A percentile compares a stretch with the other conserved stretches of the same genome.
These are phyloP conservation scores for Oryzias sinensis DNA, from an alignment of 2,797 vertebrate species.

Conservation along the genomic window DNA sequence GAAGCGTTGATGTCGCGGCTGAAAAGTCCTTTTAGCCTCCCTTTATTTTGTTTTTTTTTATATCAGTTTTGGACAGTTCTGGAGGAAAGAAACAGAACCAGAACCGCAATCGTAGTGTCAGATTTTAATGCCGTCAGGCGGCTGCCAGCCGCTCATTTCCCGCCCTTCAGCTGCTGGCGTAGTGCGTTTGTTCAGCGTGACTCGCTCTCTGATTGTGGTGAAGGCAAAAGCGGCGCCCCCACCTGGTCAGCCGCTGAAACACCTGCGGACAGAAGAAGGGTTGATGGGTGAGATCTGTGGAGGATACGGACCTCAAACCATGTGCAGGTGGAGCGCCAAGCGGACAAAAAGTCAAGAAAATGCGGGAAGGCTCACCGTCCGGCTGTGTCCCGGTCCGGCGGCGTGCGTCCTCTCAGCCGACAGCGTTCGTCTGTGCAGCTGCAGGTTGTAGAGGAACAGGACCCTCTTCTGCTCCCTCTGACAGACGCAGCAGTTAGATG, in stretches of 20 bases:
- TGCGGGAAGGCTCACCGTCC: conserved; percentile 20
- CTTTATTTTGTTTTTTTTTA: too few relatives aligned
- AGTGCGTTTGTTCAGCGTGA: neutral
- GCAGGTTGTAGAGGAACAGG: conserved; percentile 86
- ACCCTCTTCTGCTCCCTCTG: conserved; percentile 84
- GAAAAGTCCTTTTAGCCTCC: too few relatives aligned
- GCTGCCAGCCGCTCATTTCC: neutral
- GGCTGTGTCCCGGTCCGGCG: neutral
- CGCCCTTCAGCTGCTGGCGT: conserved; percentile 3
- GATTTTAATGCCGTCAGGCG: too few relatives aligned
- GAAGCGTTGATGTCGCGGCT: too few relatives aligned
- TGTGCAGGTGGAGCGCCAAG: too few relatives aligned
- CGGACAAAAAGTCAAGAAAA: neutral
- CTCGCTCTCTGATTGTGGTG: neutral
- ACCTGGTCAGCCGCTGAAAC: conserved; percentile 14
- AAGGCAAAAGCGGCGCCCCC: neutral
- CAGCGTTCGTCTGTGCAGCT: conserved; percentile 64
- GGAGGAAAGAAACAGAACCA: too few relatives aligned
- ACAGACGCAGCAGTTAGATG: neutral
- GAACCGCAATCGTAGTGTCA: too few relatives aligned
- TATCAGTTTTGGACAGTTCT: too few relatives aligned
- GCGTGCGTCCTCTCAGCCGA: conserved; percentile 33
- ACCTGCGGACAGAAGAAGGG: conserved; percentile 21
- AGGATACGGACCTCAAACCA: too few relatives aligned
- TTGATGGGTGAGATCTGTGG: neutral